These are phyloP conservation scores for Propithecus perrieri DNA, from an alignment of 2,797 vertebrate species.

Conservation along the genomic window DNA sequence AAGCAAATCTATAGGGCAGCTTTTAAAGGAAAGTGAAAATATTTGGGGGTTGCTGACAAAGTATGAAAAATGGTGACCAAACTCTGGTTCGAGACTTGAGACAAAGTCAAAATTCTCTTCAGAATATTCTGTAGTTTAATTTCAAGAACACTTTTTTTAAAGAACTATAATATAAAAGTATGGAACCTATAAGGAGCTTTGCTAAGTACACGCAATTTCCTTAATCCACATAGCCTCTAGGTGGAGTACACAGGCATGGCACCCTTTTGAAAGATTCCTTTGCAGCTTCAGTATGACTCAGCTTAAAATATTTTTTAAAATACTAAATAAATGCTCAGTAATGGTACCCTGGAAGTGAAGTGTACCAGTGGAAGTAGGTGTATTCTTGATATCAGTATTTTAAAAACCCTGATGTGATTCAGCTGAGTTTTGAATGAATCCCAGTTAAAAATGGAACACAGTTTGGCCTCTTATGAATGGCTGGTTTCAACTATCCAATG, in stretches of 20 bases:
- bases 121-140: slow-evolving; percentile 20
- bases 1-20: neutral
- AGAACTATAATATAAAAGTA: slow-evolving; percentile 27
- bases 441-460: slow-evolving; percentile 23
- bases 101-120: neutral
- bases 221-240: slow-evolving; percentile 74
- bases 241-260: slow-evolving; percentile 66
- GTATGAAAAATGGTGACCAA: slow-evolving; percentile 3
- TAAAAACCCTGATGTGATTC: slow-evolving; percentile 25
- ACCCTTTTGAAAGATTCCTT: slow-evolving; percentile 74
- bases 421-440: slow-evolving; percentile 26
- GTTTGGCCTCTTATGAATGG: slow-evolving; percentile 16
- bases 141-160: neutral
- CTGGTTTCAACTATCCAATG: neutral
- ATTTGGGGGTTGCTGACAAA: neutral
- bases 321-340: slow-evolving; percentile 8
- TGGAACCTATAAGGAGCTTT: slow-evolving; percentile 25
- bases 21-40: slow-evolving; percentile 34
- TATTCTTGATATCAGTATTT: slow-evolving; percentile 15
- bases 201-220: slow-evolving; percentile 37
- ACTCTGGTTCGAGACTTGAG: neutral
- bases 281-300: slow-evolving; percentile 77
- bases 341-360: neutral
- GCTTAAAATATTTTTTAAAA: slow-evolving; percentile 61
- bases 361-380: neutral